Evolutionary conservation across 2,113 vertebrate species (phyloP).

Genomic region (Donacobius atricapilla): DNA sequence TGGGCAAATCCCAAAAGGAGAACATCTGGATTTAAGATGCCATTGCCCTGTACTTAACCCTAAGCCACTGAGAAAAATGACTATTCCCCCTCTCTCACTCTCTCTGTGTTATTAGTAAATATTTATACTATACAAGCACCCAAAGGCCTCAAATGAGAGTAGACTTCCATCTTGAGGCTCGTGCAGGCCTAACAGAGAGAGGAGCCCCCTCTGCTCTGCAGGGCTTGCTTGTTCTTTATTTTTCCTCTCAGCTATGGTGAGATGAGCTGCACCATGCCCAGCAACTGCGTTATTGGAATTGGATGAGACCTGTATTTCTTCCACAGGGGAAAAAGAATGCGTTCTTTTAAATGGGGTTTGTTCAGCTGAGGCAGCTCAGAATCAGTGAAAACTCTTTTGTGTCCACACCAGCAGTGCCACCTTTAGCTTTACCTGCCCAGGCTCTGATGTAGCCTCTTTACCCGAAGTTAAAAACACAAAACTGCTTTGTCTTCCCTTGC

Average conservation of each 20-base stretch:
- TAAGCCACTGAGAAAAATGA: constrained; percentile 69
- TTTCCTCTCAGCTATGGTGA: neutral
- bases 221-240: neutral
- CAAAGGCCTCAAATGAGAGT: constrained; percentile 4
- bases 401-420: neutral
- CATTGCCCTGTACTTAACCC: constrained; percentile 71
- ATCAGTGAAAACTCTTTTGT: neutral
- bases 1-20: constrained; percentile 74
- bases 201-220: neutral
- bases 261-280: neutral
- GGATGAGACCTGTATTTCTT: neutral
- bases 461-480: neutral
- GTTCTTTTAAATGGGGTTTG: neutral
- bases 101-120: constrained; percentile 58
- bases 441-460: neutral
- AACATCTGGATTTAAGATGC: constrained; percentile 75
- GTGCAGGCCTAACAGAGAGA: neutral
- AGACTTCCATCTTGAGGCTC: constrained; percentile 28
- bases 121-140: constrained; percentile 43
- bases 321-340: neutral
- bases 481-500: neutral
- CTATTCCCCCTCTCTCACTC: constrained; percentile 49
- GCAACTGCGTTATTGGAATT: neutral
- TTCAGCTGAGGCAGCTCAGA: neutral
- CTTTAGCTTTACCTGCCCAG: neutral